phyloP scores from a whole-genome alignment of 2,888 invertebrate species.

The Hedychridium roseum region DNA sequence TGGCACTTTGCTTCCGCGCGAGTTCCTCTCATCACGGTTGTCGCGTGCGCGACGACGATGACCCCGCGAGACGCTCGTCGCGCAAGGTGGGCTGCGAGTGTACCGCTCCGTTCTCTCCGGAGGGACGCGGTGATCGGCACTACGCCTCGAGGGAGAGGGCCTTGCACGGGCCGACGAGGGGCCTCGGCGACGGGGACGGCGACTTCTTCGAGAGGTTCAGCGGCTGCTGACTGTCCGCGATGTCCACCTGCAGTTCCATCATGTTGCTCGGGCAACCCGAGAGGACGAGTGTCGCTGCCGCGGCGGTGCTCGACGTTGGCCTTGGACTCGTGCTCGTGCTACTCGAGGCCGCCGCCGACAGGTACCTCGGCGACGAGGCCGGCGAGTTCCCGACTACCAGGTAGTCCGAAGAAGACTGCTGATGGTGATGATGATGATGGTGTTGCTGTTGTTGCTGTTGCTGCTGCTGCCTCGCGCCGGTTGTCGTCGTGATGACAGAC shows the following conservation, averaged over 20 bases:
- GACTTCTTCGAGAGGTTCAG: conserved; percentile 89
- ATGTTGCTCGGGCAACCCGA: conserved; percentile 66
- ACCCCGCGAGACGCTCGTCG: conserved; percentile 12
- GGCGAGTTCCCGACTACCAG: conserved; percentile 59
- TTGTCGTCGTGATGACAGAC: conserved; percentile 72
- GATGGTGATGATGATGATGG: conserved; percentile 45
- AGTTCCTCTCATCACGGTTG: conserved; percentile 7
- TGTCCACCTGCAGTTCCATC: conserved; percentile 83
- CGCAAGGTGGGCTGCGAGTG: background rate
- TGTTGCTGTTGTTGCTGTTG: conserved; percentile 57
- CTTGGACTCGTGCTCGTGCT: conserved; percentile 53
- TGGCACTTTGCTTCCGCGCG: conserved; percentile 53
- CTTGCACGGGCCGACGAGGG: conserved; percentile 64
- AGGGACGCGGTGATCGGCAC: too few species aligned
- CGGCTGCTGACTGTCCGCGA: conserved; percentile 83
- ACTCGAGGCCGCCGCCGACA: conserved; percentile 56
- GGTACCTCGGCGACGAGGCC: conserved; percentile 63
- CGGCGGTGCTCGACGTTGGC: conserved; percentile 56
- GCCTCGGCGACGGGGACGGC: conserved; percentile 78
- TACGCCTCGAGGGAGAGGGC: conserved; percentile 65
- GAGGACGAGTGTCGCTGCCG: conserved; percentile 58
- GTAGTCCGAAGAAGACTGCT: conserved; percentile 61
- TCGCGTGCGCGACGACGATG: conserved; percentile 16
- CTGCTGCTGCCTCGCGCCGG: conserved; percentile 62
- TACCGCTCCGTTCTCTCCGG: too few species aligned